Percentiles rank a stretch among this genome's conserved stretches.
Conservation (phyloP, 2,113 vertebrate species). For the Eulacestoma nigropectus region DNA sequence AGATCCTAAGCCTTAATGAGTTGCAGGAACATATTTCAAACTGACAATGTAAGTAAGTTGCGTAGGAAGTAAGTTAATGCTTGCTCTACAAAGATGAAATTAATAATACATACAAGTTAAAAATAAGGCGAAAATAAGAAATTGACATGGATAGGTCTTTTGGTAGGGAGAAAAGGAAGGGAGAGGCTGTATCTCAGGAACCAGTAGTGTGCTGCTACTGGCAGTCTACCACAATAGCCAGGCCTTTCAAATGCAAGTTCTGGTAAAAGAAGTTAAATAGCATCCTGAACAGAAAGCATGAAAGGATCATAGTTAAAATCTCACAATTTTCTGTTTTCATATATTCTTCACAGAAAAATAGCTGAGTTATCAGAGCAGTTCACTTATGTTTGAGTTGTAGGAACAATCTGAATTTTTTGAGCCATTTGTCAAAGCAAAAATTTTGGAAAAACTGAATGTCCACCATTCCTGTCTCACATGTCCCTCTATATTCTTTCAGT, state of each 20-base stretch:
- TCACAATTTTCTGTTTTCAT: background rate
- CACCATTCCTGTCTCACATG: background rate
- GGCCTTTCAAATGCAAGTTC: background rate
- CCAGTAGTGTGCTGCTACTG: background rate
- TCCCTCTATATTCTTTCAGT: background rate
- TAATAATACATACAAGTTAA: constrained; percentile 16
- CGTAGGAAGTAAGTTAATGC: constrained; percentile 8
- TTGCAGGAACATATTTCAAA: constrained; percentile 13
- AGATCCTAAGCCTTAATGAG: background rate
- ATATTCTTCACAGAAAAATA: background rate
- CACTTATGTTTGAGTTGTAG: background rate
- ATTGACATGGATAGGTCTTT: background rate
- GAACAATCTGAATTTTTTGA: background rate
- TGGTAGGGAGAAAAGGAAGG: background rate
- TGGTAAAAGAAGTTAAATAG: background rate
- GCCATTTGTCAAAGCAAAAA: background rate
- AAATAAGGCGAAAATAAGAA: constrained; percentile 9
- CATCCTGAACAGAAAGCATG: background rate
- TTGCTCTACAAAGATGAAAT: constrained; percentile 1
- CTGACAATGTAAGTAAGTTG: constrained; percentile 5
- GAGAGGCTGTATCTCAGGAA: background rate
- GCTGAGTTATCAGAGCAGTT: background rate
- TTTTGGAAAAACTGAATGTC: background rate
- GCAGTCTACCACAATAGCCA: background rate
- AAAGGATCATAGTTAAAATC: background rate